A percentile compares a stretch with the other conserved stretches of the same genome.
These are phyloP conservation scores for Peromyscus aztecus DNA, from an alignment of 2,797 vertebrate species.

Conservation along the genomic window DNA sequence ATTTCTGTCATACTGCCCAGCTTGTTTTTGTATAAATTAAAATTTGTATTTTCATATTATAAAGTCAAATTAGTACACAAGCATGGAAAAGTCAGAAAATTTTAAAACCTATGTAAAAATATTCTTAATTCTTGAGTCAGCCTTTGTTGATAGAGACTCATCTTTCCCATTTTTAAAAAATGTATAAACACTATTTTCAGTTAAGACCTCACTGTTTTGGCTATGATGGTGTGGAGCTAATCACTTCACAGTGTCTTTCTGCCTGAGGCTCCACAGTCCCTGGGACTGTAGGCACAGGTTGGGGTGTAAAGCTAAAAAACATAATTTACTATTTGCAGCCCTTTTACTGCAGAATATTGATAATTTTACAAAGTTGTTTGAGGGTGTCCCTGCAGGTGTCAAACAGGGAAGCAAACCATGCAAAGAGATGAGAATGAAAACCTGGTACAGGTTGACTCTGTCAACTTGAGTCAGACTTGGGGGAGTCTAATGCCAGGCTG, in stretches of 20 bases:
- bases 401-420: background rate
- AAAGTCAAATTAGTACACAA: background rate
- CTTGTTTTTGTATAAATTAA: background rate
- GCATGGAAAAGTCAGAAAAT: background rate
- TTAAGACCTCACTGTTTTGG: background rate
- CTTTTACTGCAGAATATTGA: background rate
- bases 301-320: background rate
- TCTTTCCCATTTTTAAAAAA: background rate
- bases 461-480: background rate
- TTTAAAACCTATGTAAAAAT: background rate
- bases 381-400: background rate
- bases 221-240: background rate
- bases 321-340: background rate
- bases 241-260: background rate
- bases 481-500: background rate
- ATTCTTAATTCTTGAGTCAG: background rate
- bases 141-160: background rate
- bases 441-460: background rate
- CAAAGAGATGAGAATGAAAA: background rate
- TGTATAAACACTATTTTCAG: background rate
- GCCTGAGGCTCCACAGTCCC: background rate
- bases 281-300: background rate
- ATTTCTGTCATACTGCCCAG: background rate
- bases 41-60: background rate
- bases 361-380: background rate